Percentiles rank a stretch among this genome's conserved stretches.
These are phyloP conservation scores for Decapterus maruadsi DNA, from an alignment of 2,797 vertebrate genomes.

Conservation along the genomic window DNA sequence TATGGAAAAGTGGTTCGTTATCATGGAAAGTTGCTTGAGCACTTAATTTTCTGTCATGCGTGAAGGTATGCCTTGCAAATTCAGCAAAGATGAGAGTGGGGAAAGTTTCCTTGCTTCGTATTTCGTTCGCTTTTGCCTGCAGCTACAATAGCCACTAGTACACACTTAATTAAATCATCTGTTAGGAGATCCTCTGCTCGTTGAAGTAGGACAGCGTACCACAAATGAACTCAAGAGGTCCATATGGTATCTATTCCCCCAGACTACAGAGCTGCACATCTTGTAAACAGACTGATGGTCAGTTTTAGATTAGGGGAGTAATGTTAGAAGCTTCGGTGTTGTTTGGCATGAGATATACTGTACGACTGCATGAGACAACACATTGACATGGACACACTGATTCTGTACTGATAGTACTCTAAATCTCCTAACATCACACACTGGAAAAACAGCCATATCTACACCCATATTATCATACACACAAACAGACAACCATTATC, in stretches of 20 bases:
- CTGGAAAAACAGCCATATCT: constrained; percentile 27
- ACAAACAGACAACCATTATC: constrained; percentile 4
- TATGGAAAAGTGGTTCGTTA: constrained; percentile 48
- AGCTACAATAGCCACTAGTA: constrained; percentile 22
- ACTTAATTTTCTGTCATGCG: constrained; percentile 20
- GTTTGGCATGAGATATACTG: not conserved
- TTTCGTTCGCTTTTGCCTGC: constrained; percentile 8
- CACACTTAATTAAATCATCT: constrained; percentile 35
- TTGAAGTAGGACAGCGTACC: constrained; percentile 30
- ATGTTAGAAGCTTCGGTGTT: constrained; percentile 25
- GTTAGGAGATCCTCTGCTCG: constrained; percentile 29
- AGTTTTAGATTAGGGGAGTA: constrained; percentile 59
- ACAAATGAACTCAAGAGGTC: constrained; percentile 58
- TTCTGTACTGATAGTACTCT: constrained; percentile 2
- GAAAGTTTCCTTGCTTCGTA: constrained; percentile 7
- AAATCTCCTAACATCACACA: constrained; percentile 4
- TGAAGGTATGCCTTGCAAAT: constrained; percentile 35
- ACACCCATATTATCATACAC: constrained; percentile 17
- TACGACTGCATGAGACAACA: constrained; percentile 11
- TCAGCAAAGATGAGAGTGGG: constrained; percentile 42
- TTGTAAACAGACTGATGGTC: constrained; percentile 58
- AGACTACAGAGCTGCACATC: constrained; percentile 52
- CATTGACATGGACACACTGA: constrained; percentile 1
- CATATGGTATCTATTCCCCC: constrained; percentile 75
- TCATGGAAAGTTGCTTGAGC: constrained; percentile 40